Base-by-base conservation (phyloP, 2,888 invertebrate genomes). In the Drosophila testacea region DNA sequence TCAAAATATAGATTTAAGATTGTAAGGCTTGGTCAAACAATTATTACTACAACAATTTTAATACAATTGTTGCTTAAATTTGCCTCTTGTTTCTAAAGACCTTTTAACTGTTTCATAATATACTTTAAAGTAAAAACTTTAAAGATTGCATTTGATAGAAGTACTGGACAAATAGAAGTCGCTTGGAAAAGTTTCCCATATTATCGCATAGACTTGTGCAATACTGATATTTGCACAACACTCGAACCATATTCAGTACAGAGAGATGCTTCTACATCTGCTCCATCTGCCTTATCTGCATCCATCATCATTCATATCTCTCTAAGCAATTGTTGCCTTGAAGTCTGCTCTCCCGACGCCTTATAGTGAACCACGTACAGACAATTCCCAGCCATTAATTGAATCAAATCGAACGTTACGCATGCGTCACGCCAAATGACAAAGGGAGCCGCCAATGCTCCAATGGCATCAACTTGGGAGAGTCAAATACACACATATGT, bases 401-500 rank as follows among this genome's bases (percentile, higher is more conserved):
- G 87, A 83, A 86, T 85, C 89, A 88, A 89, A 88, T 89, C 88
- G 88, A 86, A 89, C 89, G 83, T 84, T 89, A 86, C 86, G 86
- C 89, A 89, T 89, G 90, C 89, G 83, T 84, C 86, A 82, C 67
- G 80, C 72, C 76, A 71, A 79, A 84, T 75, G 86, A 85, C 82
- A 85, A 89, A 89, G 79, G 79, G 51, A 81, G 79, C 88, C 88
- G 84, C 67, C 83, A 51, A 46, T 65, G 68, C 51, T 55, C 66
- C 50, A 39, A 41, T 42, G 46, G 38, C 51, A 65, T 36, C 66
- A 68, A 54, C 54, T 60, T 60, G 66, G 67, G 54, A 65, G 66
- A 62, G 59, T 63, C 69, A 65, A 13, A 32, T 22, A 22, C 67
- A 73, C 76, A 79, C 76, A 88, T 82, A 59, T 62, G 76, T 59